These are phyloP conservation scores for Phylloscopus trochilus DNA, from an alignment of 2,113 vertebrate genomes.

Conservation along the genomic window DNA sequence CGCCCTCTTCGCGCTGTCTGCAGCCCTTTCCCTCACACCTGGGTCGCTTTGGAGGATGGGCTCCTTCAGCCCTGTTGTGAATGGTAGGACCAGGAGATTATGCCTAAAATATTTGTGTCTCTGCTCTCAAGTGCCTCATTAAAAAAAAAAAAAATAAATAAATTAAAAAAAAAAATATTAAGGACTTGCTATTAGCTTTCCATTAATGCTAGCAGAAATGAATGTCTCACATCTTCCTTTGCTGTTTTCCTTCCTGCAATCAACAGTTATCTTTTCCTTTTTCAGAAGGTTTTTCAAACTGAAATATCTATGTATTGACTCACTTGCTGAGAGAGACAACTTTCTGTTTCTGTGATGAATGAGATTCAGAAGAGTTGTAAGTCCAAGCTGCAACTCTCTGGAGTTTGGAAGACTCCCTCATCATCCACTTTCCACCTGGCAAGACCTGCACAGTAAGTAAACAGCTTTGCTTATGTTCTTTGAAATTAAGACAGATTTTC, in stretches of 20 bases:
- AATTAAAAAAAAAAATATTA: background rate
- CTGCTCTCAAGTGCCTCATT: background rate
- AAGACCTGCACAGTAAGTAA: background rate
- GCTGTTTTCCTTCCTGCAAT: background rate
- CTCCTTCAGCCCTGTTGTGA: background rate
- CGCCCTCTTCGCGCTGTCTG: accelerated
- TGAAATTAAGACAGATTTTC: background rate
- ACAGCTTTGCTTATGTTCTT: background rate
- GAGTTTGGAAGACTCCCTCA: background rate
- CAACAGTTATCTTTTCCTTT: background rate
- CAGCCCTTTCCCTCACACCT: background rate
- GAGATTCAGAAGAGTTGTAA: background rate
- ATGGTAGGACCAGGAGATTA: background rate
- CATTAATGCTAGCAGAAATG: background rate
- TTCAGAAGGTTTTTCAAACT: background rate
- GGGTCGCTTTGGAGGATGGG: background rate
- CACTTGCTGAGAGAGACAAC: background rate
- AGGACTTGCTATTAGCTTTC: background rate
- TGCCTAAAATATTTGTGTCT: background rate
- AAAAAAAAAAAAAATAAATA: background rate
- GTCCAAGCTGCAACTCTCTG: background rate
- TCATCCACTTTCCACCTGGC: background rate
- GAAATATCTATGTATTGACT: background rate
- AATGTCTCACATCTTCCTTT: background rate
- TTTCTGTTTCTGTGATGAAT: background rate